Percentiles rank a stretch among this genome's conserved stretches.
Evolutionary conservation across 1,140 invertebrate species (phyloP).

Genomic region (Schlechtendalia chinensis): DNA sequence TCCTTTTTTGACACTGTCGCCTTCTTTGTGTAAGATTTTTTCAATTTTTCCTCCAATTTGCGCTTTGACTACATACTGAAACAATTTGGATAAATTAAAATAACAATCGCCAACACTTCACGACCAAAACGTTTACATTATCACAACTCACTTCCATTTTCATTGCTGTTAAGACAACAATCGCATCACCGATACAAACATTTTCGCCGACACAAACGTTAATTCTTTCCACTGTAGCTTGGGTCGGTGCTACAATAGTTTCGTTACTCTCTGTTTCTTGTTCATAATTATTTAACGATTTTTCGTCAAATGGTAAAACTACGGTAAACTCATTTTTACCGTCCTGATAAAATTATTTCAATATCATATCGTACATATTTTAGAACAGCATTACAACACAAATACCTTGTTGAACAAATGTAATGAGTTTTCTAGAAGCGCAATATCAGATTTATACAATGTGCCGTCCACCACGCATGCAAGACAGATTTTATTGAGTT

Average conservation of each 20-base stretch:
- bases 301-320: slow-evolving; percentile 32
- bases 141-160: slow-evolving; percentile 87
- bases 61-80: slow-evolving; percentile 80
- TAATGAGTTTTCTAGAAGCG: slow-evolving; percentile 22
- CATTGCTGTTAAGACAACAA: slow-evolving; percentile 95
- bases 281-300: slow-evolving; percentile 1
- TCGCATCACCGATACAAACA: slow-evolving; percentile 79
- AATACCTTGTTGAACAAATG: slow-evolving; percentile 34
- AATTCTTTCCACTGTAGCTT: slow-evolving; percentile 90
- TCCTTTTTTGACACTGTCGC: slow-evolving; percentile 82
- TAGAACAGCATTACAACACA: not conserved
- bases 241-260: slow-evolving; percentile 84
- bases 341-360: not conserved
- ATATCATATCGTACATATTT: not conserved
- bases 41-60: slow-evolving; percentile 73
- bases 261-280: slow-evolving; percentile 53
- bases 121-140: not conserved
- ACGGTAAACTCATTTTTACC: slow-evolving; percentile 9
- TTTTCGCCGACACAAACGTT: slow-evolving; percentile 73
- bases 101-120: not conserved
- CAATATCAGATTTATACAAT: slow-evolving; percentile 20
- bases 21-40: slow-evolving; percentile 69
- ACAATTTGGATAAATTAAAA: slow-evolving; percentile 52
- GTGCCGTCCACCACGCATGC: slow-evolving; percentile 19
- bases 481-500: not conserved